Conservation (phyloP, 2,113 vertebrate species). For the Girardinichthys multiradiatus region DNA sequence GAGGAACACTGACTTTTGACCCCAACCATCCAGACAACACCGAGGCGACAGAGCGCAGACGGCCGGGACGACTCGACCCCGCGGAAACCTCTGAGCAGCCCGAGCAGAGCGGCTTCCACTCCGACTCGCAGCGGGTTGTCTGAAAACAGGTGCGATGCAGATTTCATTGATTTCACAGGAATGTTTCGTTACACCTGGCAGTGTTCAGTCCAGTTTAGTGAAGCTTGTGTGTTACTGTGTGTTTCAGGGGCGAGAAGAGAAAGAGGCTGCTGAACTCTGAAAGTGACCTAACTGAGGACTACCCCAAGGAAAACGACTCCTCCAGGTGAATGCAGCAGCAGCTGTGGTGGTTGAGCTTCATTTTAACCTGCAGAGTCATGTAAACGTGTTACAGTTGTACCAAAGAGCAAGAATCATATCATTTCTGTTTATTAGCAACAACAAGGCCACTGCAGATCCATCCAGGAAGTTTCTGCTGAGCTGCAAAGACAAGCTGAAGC, state of each 20-base stretch:
- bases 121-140: constrained; percentile 86
- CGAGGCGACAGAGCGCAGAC: constrained; percentile 85
- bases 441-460: constrained; percentile 90
- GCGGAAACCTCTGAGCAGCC: constrained; percentile 87
- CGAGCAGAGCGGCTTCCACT: constrained; percentile 82
- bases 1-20: not conserved
- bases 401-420: too few relatives aligned
- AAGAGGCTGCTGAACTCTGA: constrained; percentile 87
- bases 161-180: not conserved
- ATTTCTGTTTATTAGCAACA: constrained; percentile 83
- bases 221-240: not conserved
- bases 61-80: constrained; percentile 85
- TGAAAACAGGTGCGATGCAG: constrained; percentile 86
- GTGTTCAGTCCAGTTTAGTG: not conserved
- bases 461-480: constrained; percentile 89
- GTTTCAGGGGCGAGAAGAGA: constrained; percentile 88
- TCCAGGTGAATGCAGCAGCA: constrained; percentile 82
- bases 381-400: too few relatives aligned
- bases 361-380: not conserved
- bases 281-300: constrained; percentile 91
- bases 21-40: constrained; percentile 79
- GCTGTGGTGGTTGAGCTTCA: not conserved
- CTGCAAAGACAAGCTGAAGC: constrained; percentile 94
- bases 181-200: too few relatives aligned
- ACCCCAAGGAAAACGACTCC: constrained; percentile 98